A percentile compares a stretch with the other conserved stretches of the same genome.
phyloP scores from a whole-genome alignment of 2,888 invertebrate species.

The Netelia inedita region DNA sequence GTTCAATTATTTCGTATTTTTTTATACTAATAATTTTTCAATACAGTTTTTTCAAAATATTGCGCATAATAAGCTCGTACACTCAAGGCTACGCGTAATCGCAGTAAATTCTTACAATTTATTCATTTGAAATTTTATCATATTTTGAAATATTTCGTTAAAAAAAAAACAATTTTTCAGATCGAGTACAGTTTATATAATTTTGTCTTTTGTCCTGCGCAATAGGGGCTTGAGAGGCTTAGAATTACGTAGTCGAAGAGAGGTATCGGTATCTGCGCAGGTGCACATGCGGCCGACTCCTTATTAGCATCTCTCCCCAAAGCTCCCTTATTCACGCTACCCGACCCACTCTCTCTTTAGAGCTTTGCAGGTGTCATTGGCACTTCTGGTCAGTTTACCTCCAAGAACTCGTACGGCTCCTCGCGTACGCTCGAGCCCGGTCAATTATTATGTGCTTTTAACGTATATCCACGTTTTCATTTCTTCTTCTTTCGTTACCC shows the following conservation, averaged over 20 bases:
- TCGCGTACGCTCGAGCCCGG: conserved; percentile 45
- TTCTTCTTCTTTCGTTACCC: background rate
- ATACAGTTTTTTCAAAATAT: too few species aligned
- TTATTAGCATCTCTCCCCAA: conserved; percentile 80
- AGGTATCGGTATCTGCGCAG: conserved; percentile 80
- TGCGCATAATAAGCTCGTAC: too few species aligned
- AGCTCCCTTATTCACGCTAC: conserved; percentile 77
- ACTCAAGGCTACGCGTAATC: too few species aligned
- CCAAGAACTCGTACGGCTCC: conserved; percentile 22
- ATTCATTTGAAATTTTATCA: too few species aligned
- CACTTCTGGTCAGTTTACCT: conserved; percentile 55
- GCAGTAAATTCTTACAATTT: too few species aligned
- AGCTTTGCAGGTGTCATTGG: conserved; percentile 56
- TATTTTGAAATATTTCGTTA: too few species aligned
- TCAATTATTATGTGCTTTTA: conserved; percentile 24
- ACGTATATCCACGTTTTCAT: background rate
- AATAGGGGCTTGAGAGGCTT: background rate
- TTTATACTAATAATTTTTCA: too few species aligned
- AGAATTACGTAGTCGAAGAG: conserved; percentile 21
- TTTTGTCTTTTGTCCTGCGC: too few species aligned
- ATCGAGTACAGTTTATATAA: too few species aligned
- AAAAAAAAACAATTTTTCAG: too few species aligned
- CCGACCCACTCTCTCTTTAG: conserved; percentile 63
- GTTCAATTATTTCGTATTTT: too few species aligned
- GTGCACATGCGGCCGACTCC: conserved; percentile 76